phyloP scores from a whole-genome alignment of 1,140 invertebrate species.

The Amphibalanus amphitrite region DNA sequence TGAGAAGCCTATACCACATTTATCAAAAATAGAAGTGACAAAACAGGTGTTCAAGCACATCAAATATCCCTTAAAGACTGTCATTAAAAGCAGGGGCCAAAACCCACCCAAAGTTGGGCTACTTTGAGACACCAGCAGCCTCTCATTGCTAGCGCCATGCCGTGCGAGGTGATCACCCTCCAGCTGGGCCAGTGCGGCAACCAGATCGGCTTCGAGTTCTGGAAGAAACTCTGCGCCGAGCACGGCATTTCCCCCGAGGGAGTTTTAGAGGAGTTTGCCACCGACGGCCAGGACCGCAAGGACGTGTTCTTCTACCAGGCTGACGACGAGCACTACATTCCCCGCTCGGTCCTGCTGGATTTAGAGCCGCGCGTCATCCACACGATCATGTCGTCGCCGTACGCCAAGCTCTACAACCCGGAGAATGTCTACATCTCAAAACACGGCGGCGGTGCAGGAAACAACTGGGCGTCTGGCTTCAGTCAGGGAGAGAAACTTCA shows the following conservation, averaged over 20 bases:
- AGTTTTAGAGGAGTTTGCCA: constrained; percentile 80
- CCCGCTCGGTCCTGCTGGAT: constrained; percentile 85
- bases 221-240: constrained; percentile 95
- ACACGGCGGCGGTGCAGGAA: constrained; percentile 95
- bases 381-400: constrained; percentile 84
- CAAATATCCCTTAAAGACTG: no score
- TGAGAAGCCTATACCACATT: no score
- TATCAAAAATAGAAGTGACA: no score
- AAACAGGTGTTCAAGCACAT: no score
- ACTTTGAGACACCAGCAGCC: no score
- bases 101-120: no score
- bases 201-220: constrained; percentile 98
- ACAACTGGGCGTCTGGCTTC: constrained; percentile 97
- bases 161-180: constrained; percentile 94
- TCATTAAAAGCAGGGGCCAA: no score
- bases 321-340: constrained; percentile 98
- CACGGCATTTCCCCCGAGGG: constrained; percentile 97
- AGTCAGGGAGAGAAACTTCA: constrained; percentile 80
- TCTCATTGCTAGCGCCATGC: constrained; percentile 65
- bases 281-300: constrained; percentile 79
- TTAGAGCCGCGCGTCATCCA: constrained; percentile 96
- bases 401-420: constrained; percentile 92
- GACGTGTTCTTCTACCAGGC: constrained; percentile 99
- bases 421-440: constrained; percentile 97
- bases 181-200: constrained; percentile 98